Evolutionary conservation across 2,113 vertebrate genomes (phyloP).

Genomic region (Forbesichthys agassizii): DNA sequence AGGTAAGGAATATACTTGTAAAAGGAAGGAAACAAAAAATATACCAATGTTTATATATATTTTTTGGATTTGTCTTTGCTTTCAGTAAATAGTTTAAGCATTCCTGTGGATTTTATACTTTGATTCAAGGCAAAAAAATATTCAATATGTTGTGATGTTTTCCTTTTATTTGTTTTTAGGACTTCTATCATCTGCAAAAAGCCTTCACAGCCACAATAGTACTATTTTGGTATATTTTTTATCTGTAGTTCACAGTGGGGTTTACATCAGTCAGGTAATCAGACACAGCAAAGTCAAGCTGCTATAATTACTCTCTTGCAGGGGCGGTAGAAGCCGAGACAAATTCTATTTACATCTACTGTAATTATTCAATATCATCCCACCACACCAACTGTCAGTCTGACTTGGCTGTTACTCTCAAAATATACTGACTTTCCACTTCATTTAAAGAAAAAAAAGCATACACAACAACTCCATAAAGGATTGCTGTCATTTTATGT

Average conservation of each 20-base stretch:
- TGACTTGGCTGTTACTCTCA: constrained; percentile 11
- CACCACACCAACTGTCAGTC: constrained; percentile 25
- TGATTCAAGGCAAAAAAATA: neutral
- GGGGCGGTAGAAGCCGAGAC: constrained; percentile 31
- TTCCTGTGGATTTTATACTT: too few species aligned
- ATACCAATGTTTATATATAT: too few species aligned
- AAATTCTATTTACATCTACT: constrained; percentile 59
- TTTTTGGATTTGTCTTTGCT: neutral
- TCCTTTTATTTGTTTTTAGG: neutral
- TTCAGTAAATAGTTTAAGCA: too few species aligned
- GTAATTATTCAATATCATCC: constrained; percentile 63
- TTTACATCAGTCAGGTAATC: constrained; percentile 56
- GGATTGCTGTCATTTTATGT: too few species aligned
- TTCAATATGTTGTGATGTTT: neutral
- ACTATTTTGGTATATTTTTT: too few species aligned
- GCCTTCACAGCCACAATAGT: too few species aligned
- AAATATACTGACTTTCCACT: constrained; percentile 6
- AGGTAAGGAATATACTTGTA: neutral
- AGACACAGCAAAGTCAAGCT: constrained; percentile 38
- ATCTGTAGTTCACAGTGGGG: constrained; percentile 29
- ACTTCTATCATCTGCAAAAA: neutral
- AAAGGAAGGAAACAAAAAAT: neutral
- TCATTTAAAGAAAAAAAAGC: neutral
- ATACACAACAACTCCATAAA: too few species aligned
- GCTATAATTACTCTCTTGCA: constrained; percentile 55